A percentile compares a stretch with the other conserved stretches of the same genome.
Evolutionary conservation across 2,888 invertebrate species (phyloP).

Genomic region (Smittia aterrima): DNA sequence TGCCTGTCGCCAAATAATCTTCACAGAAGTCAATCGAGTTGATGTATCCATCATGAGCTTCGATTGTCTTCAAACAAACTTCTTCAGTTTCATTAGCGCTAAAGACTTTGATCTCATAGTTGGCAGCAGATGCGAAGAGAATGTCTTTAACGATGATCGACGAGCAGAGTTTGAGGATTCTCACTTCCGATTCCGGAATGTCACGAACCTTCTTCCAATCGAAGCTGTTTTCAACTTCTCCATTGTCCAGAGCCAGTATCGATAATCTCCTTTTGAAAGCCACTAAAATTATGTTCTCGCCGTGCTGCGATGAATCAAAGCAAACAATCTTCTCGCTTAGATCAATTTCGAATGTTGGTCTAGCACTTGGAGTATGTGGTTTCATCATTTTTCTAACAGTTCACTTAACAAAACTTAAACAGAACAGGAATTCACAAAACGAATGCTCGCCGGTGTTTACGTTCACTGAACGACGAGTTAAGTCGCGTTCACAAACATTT

Average conservation of each 20-base stretch:
- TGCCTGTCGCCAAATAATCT: conserved; percentile 11
- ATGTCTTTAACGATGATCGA: conserved; percentile 5
- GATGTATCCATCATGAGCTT: conserved; percentile 18
- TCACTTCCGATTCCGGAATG: background rate
- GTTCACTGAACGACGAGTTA: no score
- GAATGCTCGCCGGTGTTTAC: no score
- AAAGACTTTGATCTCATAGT: conserved; percentile 11
- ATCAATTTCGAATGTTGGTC: conserved; percentile 28
- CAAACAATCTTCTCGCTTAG: conserved; percentile 5
- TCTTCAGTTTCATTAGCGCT: background rate
- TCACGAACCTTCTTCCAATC: conserved; percentile 11
- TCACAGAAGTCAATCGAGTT: conserved; percentile 27
- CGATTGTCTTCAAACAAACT: background rate
- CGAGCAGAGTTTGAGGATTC: conserved; percentile 12
- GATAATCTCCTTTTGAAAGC: background rate
- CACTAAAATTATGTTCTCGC: background rate
- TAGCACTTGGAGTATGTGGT: background rate
- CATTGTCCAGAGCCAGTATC: conserved; percentile 1
- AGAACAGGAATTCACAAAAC: no score
- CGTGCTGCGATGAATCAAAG: conserved; percentile 13
- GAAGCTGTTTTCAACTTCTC: background rate
- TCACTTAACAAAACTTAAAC: background rate
- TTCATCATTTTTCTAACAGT: background rate
- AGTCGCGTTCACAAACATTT: no score
- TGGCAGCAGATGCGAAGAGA: conserved; percentile 8